Evolutionary conservation across 2,888 invertebrate genomes (phyloP).

Genomic region (Eucriotettix oculatus): DNA sequence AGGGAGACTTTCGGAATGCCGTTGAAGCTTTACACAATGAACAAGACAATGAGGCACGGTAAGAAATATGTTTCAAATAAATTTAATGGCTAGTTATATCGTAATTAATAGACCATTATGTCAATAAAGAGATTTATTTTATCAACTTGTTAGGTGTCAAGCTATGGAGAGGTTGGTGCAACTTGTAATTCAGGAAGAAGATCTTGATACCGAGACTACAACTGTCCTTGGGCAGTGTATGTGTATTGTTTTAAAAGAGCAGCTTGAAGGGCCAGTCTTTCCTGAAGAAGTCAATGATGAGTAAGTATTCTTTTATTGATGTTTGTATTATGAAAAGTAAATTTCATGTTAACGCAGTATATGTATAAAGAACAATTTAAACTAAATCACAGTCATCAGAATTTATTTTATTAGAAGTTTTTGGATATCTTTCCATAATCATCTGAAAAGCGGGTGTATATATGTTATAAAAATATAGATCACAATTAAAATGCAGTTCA

Average conservation of each 20-base stretch:
- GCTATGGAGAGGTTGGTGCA: slow-evolving; percentile 46
- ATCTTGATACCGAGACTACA: slow-evolving; percentile 41
- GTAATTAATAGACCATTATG: too few relatives aligned
- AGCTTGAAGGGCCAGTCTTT: slow-evolving; percentile 30
- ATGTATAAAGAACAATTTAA: too few relatives aligned
- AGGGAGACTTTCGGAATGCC: slow-evolving; percentile 36
- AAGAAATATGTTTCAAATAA: not conserved
- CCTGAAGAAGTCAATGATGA: slow-evolving; percentile 31
- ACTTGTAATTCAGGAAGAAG: slow-evolving; percentile 37
- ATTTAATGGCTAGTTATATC: too few relatives aligned
- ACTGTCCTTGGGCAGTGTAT: slow-evolving; percentile 39
- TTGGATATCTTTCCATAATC: too few relatives aligned
- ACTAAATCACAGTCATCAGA: too few relatives aligned
- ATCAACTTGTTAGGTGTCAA: slow-evolving; percentile 31
- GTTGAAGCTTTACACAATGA: slow-evolving; percentile 39
- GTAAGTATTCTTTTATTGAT: slow-evolving; percentile 19
- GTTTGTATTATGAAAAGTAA: not conserved
- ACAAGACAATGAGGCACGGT: slow-evolving; percentile 32
- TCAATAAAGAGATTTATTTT: not conserved
- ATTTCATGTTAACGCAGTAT: not conserved
- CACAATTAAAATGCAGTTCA: too few relatives aligned
- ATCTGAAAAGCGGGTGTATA: too few relatives aligned
- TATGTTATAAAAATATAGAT: too few relatives aligned
- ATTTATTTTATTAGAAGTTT: too few relatives aligned
- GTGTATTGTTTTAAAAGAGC: slow-evolving; percentile 34